Percentiles rank a stretch among this genome's conserved stretches.
Conservation (phyloP, 2,797 vertebrate species). For the Florisuga fusca region DNA sequence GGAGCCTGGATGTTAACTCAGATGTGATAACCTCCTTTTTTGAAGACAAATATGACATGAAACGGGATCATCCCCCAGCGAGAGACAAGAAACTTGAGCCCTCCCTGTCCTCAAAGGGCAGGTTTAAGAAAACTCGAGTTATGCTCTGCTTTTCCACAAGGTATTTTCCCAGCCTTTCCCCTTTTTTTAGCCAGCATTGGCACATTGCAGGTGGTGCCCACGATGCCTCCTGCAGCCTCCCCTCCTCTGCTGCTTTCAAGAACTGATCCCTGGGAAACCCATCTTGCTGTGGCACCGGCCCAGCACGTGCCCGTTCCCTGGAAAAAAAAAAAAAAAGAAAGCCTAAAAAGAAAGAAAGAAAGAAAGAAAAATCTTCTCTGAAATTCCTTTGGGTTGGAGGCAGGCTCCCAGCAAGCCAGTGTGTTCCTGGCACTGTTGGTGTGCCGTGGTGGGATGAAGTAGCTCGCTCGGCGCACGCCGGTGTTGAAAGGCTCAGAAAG, state of each 20-base stretch:
- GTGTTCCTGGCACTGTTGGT: constrained; percentile 79
- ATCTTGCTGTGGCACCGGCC: constrained; percentile 78
- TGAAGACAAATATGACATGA: background rate
- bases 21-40: background rate
- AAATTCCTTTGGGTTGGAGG: constrained; percentile 69
- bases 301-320: constrained; percentile 78
- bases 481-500: constrained; percentile 74
- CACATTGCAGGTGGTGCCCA: background rate
- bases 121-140: background rate
- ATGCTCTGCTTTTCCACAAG: background rate
- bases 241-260: constrained; percentile 72
- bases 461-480: constrained; percentile 37
- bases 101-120: background rate
- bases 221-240: background rate
- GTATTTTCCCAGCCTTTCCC: background rate
- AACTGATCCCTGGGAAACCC: constrained; percentile 83
- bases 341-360: background rate
- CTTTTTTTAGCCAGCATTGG: background rate
- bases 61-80: background rate
- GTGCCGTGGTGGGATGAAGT: constrained; percentile 59
- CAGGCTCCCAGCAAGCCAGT: constrained; percentile 80
- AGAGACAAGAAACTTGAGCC: background rate
- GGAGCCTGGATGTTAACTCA: background rate
- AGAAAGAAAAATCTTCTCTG: constrained; percentile 13
- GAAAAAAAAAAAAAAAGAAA: constrained; percentile 31